Conservation (phyloP, 2,797 vertebrate genomes). For the Agapornis canus region DNA sequence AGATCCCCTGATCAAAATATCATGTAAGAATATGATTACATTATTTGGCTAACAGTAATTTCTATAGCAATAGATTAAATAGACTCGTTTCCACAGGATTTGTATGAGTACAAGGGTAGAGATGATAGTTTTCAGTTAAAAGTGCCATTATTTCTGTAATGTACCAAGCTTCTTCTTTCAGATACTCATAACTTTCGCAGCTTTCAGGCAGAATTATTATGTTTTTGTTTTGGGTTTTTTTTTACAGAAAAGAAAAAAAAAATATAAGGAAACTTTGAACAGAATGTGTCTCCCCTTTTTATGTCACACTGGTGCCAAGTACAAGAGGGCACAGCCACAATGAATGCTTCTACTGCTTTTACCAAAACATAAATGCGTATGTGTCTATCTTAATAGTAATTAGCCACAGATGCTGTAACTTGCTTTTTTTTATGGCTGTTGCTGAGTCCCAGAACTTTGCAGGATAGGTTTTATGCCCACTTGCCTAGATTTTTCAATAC, state of each 20-base stretch:
- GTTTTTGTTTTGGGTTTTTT: not conserved
- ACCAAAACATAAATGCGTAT: not conserved
- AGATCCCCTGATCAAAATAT: conserved; percentile 29
- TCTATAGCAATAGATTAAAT: not conserved
- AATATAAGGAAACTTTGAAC: not conserved
- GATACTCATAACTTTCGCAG: not conserved
- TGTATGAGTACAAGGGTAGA: not conserved
- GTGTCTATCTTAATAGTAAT: not conserved
- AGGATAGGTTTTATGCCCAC: not conserved
- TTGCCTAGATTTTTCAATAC: not conserved
- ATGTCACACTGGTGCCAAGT: not conserved
- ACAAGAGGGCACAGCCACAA: not conserved
- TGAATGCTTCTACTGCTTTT: not conserved
- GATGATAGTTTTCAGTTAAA: not conserved
- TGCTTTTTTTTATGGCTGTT: not conserved
- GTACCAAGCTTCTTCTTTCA: not conserved
- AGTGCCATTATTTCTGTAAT: not conserved
- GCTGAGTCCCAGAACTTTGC: not conserved
- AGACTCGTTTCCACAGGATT: not conserved
- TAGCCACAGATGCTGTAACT: not conserved
- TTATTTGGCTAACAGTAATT: conserved; percentile 31
- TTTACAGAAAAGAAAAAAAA: not conserved
- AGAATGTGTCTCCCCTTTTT: not conserved
- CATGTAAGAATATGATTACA: not conserved
- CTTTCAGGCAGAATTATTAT: not conserved